phyloP scores from a whole-genome alignment of 2,888 invertebrate genomes.

The Scaptomyza cyrtandrae region DNA sequence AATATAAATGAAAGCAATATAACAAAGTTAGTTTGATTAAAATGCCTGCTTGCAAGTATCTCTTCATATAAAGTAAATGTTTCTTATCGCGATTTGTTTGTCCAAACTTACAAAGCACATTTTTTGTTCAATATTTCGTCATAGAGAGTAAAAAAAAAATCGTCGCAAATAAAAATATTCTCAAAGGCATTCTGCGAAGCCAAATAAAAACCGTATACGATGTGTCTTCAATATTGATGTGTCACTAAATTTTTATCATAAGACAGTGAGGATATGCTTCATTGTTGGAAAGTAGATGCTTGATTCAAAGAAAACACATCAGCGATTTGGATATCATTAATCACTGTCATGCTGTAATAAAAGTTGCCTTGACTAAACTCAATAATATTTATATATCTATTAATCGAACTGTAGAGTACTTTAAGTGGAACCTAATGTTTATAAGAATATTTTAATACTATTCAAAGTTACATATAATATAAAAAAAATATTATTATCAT shows the following conservation, averaged over 20 bases:
- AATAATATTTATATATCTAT: neutral
- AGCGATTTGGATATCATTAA: neutral
- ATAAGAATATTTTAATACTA: too few species aligned
- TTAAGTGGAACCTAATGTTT: too few species aligned
- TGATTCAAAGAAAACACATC: neutral
- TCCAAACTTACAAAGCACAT: neutral
- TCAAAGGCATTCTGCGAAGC: neutral
- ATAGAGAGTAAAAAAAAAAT: neutral
- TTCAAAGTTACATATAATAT: too few species aligned
- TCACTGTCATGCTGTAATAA: neutral
- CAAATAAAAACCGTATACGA: neutral
- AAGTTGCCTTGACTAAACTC: neutral
- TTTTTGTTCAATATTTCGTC: neutral
- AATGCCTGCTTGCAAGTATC: neutral
- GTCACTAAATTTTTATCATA: neutral
- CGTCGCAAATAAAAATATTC: neutral
- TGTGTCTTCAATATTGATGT: neutral
- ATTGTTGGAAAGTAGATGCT: neutral
- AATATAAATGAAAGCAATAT: conserved; percentile 4
- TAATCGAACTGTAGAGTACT: too few species aligned
- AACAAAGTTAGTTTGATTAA: neutral
- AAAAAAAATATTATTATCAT: too few species aligned
- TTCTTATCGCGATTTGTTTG: neutral
- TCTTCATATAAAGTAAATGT: neutral
- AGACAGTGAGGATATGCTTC: neutral